Base-by-base conservation (phyloP, 2,113 vertebrate species). In the Anguilla japonica region DNA sequence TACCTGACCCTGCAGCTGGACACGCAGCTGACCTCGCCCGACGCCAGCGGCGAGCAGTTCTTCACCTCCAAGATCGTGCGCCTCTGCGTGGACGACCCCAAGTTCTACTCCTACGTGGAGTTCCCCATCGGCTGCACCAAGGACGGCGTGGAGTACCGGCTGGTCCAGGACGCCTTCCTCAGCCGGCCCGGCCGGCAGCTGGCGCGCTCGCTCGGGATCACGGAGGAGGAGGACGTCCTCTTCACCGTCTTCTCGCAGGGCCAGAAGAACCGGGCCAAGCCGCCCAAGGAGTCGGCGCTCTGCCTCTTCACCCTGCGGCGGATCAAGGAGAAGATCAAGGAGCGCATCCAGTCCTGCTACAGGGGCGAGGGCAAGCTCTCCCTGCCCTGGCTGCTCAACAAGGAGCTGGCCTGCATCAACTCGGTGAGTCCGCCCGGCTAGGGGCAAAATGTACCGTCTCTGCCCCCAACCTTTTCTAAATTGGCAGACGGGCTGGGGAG, bases 261-360 rank as follows among this genome's bases (percentile, higher is more conserved):
- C 89, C 98, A 99, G 95, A 99, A 99, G 96, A 99, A 99, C 92
- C 95, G 98, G 46, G 96, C 96, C 91, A 98, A 98, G 90, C 98
- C 98, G 0, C 98, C 98, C 89, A 98, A 97, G 94, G 98, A 99
- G 95, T 97, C 98, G 0, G 97, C 96, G 39, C 94, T 99, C 89
- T 99, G 98, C 91, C 95, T 99, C 85, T 99, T 99, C 93, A 99
- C 98, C 29, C 96, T 99, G 93, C 93, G 95, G 84, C 95, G 96
- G 92, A 97, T 99, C 94, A 99, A 99, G 93, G 97, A 99, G 94
- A 98, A 97, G 95, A 99, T 99, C 93, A 99, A 99, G 94, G 97
- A 98, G 86, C 96, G 98, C 83, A 98, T 99, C 94, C 98, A 98
- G 94, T 99, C 98, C 0, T 99, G 98, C 93, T 99, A 99, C 93